Evolutionary conservation across 2,888 invertebrate species (phyloP), one percentile per base, ranked within the genome.

Genomic region (Melanophora roralis): DNA sequence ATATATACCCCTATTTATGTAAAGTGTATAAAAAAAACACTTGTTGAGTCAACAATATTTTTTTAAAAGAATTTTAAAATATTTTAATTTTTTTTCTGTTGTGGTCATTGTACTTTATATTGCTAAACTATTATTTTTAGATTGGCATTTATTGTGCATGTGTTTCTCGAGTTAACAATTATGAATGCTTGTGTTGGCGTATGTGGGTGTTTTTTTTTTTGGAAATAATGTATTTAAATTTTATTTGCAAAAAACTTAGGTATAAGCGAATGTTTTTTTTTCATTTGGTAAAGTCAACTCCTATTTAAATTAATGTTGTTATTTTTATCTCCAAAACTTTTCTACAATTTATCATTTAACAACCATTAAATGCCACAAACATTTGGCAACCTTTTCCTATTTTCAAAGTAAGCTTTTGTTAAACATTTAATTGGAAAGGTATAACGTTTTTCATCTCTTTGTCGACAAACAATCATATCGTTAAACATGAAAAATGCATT

Each of bases 401-500:
- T 12, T 36, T 32, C 27, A 59, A 12, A 19, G 38, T n/a, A 38
- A 1, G 14, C 49, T 60, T 77, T 65, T 69, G 57, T 65, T 71
- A 8, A 55, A 47, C 62, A 64, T 55, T 64, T 76, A 55, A 49
- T 62, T 64, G 45, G 16, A 40, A 57, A 21, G 11, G 55, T 40
- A 45, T 40, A 49, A 38, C 32, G 27, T 21, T 34, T 53, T 45
- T 23, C n/a, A n/a, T n/a, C n/a, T n/a, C n/a, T n/a, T n/a, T n/a
- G n/a, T 9, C 23, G 14, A 49, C 40, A 40, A 71, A 59, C 74
- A 65, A 75, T 62, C 75, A 51, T 76, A 80, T 72, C 79, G 32
- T 14, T 74, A 59, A 72, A 76, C 76, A 80, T 80, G 80, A 80
- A 80, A 80, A 80, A 80, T 80, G 76, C 80, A 80, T 80, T 80